Evolutionary conservation across 2,797 vertebrate genomes (phyloP).

Genomic region (Chloroceryle inda): DNA sequence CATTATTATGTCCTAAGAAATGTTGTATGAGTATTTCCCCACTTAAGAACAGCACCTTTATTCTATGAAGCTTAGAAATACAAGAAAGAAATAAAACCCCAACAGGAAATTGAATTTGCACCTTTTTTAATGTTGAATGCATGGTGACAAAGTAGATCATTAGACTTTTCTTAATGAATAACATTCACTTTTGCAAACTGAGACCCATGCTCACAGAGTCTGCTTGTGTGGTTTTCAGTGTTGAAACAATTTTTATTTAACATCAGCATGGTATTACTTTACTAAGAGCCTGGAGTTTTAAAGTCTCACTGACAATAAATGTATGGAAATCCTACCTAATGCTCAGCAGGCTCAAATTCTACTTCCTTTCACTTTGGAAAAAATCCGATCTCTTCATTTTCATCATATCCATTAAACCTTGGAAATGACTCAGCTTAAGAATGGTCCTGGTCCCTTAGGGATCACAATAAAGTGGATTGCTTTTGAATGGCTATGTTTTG

Average conservation of each 20-base stretch:
- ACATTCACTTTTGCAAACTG: not conserved
- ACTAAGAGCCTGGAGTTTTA: not conserved
- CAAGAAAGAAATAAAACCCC: constrained; percentile 24
- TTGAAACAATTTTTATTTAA: constrained; percentile 9
- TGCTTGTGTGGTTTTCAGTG: not conserved
- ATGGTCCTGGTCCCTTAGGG: not conserved
- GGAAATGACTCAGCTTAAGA: not conserved
- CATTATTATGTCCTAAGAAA: constrained; percentile 45
- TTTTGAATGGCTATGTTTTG: not conserved
- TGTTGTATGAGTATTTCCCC: not conserved
- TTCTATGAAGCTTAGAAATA: not conserved
- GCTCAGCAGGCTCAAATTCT: not conserved
- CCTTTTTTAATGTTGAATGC: constrained; percentile 29
- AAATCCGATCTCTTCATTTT: not conserved
- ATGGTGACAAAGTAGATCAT: not conserved
- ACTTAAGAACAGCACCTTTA: not conserved
- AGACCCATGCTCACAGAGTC: not conserved
- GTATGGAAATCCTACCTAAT: constrained; percentile 1
- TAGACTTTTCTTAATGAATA: constrained; percentile 6
- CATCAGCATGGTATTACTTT: not conserved
- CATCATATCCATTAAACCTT: not conserved
- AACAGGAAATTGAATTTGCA: constrained; percentile 55
- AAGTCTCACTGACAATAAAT: not conserved
- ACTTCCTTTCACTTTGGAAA: not conserved
- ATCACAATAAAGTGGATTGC: not conserved